Percentiles rank a stretch among this genome's conserved stretches.
Conservation (phyloP, 1,140 invertebrate species). For the Drosophila subpulchrella region DNA sequence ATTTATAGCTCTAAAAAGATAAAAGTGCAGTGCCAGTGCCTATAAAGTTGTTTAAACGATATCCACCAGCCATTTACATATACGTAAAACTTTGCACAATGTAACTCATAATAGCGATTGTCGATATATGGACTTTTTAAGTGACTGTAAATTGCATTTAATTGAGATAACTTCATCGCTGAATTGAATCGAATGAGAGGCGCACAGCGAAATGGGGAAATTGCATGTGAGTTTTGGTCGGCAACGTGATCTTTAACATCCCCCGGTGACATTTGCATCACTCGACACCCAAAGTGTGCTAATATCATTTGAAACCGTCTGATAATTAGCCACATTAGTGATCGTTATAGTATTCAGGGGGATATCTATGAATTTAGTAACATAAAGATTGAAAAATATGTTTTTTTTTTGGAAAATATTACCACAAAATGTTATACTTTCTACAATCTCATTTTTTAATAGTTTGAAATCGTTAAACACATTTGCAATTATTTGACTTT, state of each 20-base stretch:
- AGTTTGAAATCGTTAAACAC: too few relatives aligned
- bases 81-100: slow-evolving; percentile 42
- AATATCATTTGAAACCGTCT: slow-evolving; percentile 7
- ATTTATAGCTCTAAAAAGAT: slow-evolving; percentile 47
- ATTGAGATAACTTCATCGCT: slow-evolving; percentile 27
- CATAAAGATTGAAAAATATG: neutral
- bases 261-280: slow-evolving; percentile 14
- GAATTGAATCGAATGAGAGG: slow-evolving; percentile 13
- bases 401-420: neutral
- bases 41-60: slow-evolving; percentile 43
- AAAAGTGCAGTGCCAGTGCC: slow-evolving; percentile 39
- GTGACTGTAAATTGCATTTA: slow-evolving; percentile 61
- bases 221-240: slow-evolving; percentile 62
- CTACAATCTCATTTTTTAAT: too few relatives aligned
- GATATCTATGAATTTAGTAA: neutral
- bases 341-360: too few relatives aligned
- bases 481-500: too few relatives aligned
- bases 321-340: slow-evolving; percentile 9
- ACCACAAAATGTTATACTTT: too few relatives aligned
- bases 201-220: slow-evolving; percentile 61
- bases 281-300: neutral
- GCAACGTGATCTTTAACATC: slow-evolving; percentile 27
- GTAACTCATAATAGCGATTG: slow-evolving; percentile 34
- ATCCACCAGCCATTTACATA: slow-evolving; percentile 29
- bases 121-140: slow-evolving; percentile 35